These are phyloP conservation scores for Rhingia rostrata DNA, from an alignment of 2,888 invertebrate genomes.

Conservation along the genomic window DNA sequence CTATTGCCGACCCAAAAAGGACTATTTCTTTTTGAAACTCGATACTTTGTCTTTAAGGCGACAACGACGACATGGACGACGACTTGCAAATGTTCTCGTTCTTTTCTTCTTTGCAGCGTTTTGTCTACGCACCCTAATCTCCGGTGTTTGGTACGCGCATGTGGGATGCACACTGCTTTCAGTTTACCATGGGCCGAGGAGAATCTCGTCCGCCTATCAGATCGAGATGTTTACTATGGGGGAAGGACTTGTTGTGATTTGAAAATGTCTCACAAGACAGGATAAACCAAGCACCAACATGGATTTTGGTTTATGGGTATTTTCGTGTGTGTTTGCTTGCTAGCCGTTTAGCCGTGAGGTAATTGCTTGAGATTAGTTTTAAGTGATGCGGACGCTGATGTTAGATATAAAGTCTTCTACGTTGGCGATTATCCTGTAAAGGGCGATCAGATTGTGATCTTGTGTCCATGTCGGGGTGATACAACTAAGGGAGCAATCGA, in stretches of 20 bases:
- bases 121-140: slow-evolving; percentile 49
- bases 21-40: slow-evolving; percentile 37
- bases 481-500: slow-evolving; percentile 47
- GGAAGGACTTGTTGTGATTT: slow-evolving; percentile 70
- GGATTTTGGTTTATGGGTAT: neutral
- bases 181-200: slow-evolving; percentile 1
- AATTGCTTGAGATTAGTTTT: slow-evolving; percentile 64
- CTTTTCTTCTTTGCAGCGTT: slow-evolving; percentile 29
- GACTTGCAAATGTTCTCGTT: slow-evolving; percentile 40
- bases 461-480: slow-evolving; percentile 19
- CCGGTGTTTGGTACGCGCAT: slow-evolving; percentile 45
- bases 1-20: slow-evolving; percentile 52
- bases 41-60: slow-evolving; percentile 68
- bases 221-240: slow-evolving; percentile 62
- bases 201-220: slow-evolving; percentile 71
- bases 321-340: slow-evolving; percentile 15
- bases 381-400: slow-evolving; percentile 51
- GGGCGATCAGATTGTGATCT: neutral
- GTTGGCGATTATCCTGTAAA: slow-evolving; percentile 3
- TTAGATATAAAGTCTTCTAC: slow-evolving; percentile 42
- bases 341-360: slow-evolving; percentile 40
- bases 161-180: slow-evolving; percentile 63
- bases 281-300: slow-evolving; percentile 40
- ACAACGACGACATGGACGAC: neutral
- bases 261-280: slow-evolving; percentile 59